Percentiles rank a stretch among this genome's conserved stretches.
Evolutionary conservation across 2,888 invertebrate species (phyloP).

Genomic region (Idaea straminata): DNA sequence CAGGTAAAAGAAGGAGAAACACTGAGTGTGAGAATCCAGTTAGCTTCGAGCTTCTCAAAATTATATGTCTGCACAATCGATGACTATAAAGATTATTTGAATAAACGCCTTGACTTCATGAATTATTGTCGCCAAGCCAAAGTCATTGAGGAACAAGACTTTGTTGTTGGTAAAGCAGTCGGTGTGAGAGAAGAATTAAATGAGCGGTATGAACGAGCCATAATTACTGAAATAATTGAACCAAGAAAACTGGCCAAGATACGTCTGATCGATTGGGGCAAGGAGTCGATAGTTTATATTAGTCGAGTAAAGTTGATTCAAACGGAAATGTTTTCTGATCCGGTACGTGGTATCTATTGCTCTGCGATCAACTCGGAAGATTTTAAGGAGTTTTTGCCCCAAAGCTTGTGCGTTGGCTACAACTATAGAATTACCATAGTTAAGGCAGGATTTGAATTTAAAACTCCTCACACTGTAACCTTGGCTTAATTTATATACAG

Average conservation of each 20-base stretch:
- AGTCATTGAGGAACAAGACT: not conserved
- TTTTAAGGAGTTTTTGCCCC: not conserved
- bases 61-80: not conserved
- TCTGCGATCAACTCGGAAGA: not conserved
- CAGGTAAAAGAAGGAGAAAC: not conserved
- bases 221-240: not conserved
- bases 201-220: not conserved
- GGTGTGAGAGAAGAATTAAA: not conserved
- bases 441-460: not conserved
- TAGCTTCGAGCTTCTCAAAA: not conserved
- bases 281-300: not conserved
- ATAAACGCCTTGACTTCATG: not conserved
- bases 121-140: not conserved
- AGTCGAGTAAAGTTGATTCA: not conserved
- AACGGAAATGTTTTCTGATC: not conserved
- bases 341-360: not conserved
- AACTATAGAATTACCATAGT: not conserved
- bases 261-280: constrained; percentile 2
- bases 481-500: not conserved
- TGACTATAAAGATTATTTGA: not conserved
- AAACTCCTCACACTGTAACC: not conserved
- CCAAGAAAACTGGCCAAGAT: not conserved
- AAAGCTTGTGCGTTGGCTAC: not conserved
- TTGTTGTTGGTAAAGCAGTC: not conserved
- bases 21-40: not conserved